Base-by-base conservation (phyloP, 1,140 invertebrate genomes). In the Papilio polyxenes region DNA sequence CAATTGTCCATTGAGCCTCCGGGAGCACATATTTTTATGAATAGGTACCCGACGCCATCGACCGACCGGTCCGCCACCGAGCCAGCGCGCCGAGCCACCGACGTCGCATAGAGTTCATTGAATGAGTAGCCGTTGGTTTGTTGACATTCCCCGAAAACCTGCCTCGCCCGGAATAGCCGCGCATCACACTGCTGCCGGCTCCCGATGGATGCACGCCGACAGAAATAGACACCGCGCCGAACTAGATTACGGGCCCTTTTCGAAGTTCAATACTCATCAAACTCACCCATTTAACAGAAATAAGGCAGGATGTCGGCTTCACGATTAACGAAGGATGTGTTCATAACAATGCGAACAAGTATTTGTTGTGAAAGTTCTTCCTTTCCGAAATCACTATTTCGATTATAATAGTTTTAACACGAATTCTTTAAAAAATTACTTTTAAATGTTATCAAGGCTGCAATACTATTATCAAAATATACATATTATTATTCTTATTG, bases 61-160 rank as follows among this genome's bases (percentile, higher is more conserved):
- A 10, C 56, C 56, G 92, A 92, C 91, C 92, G 91, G 92, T 92
- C 91, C 88, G 91, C 65, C 56, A 7, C 17, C 51, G 13, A 53
- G 51, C 51, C 51, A 15, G 10, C 10, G 56, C 51, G 15, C 13
- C 10, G 56, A 59, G 65, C 92, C 90, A 91, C 90, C 90, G 90
- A 86, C 89, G 91, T 85, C 85, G 90, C 88, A 90, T 87, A 89
- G 92, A 90, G 92, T 92, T 93, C 92, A 93, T 90, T 93, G 91
- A 92, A 93, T 93, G 91, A 92, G 86, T 89, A 88, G 80, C 88
- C 87, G 91, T 91, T 86, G 88, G 92, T 92, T 92, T 93, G 92
- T 93, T 93, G 92, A 93, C 92, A 93, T 93, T 93, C 92, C 91
- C 92, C 92, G 91, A 93, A 93, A 93, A 93, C 92, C 91, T 92